phyloP scores from a whole-genome alignment of 2,888 invertebrate species.

The Nomada hirtipes region DNA sequence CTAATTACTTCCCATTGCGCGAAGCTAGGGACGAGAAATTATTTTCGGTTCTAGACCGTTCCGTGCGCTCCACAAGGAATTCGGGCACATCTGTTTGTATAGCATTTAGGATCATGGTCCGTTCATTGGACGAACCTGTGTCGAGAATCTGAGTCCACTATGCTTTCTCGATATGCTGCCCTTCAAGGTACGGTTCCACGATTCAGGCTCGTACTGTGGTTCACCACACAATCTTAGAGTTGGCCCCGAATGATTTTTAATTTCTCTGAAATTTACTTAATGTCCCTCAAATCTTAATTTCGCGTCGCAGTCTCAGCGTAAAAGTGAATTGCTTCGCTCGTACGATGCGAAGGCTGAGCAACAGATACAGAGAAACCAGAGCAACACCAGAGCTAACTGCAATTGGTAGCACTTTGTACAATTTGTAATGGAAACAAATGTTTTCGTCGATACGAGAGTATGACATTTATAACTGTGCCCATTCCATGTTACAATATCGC shows the following conservation, averaged over 20 bases:
- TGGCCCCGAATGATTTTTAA: no score
- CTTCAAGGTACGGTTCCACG: no score
- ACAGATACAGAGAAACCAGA: not conserved
- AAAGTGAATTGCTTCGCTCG: no score
- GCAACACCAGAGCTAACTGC: not conserved
- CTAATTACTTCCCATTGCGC: slow-evolving; percentile 45
- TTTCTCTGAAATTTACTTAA: no score
- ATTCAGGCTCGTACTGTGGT: no score
- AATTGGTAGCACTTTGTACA: not conserved
- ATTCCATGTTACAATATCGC: slow-evolving; percentile 36
- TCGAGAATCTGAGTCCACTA: no score
- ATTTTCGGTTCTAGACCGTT: slow-evolving; percentile 16
- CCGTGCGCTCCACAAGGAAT: slow-evolving; percentile 21
- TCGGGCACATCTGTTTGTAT: not conserved
- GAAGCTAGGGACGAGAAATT: slow-evolving; percentile 14
- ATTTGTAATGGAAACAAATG: not conserved
- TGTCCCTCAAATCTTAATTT: no score
- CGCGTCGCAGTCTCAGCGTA: no score
- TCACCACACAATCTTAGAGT: no score
- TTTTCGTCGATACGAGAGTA: slow-evolving; percentile 20
- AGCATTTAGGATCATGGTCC: no score
- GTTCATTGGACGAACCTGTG: no score
- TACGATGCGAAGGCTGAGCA: not conserved
- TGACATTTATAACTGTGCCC: slow-evolving; percentile 30
- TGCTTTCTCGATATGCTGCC: no score